Evolutionary conservation across 1,140 invertebrate genomes (phyloP).

Genomic region (Trichogramma pretiosum): DNA sequence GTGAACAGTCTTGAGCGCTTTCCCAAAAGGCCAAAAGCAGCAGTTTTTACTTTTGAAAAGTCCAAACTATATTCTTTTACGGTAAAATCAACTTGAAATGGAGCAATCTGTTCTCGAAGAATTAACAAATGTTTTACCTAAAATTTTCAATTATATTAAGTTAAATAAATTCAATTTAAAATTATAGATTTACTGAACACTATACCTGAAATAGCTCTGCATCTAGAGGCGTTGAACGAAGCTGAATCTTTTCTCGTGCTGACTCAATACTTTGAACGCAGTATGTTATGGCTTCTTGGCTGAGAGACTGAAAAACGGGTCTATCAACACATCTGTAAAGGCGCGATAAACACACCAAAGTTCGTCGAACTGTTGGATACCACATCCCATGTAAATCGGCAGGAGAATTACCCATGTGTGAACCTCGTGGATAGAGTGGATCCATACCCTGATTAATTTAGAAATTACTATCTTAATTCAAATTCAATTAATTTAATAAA

Average conservation of each 20-base stretch:
- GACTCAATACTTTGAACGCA: conserved; percentile 84
- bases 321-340: conserved; percentile 91
- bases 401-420: conserved; percentile 56
- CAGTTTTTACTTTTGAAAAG: conserved; percentile 80
- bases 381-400: conserved; percentile 99
- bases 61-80: conserved; percentile 86
- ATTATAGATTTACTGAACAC: neutral
- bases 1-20: conserved; percentile 81
- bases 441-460: conserved; percentile 25
- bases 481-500: neutral
- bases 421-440: conserved; percentile 29
- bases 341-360: conserved; percentile 88
- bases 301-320: conserved; percentile 90
- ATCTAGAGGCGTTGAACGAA: conserved; percentile 68
- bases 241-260: conserved; percentile 63
- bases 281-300: conserved; percentile 85
- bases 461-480: neutral
- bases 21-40: conserved; percentile 78
- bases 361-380: conserved; percentile 94
- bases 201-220: conserved; percentile 84
- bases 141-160: conserved; percentile 59
- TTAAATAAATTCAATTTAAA: neutral
- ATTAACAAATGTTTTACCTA: conserved; percentile 97
- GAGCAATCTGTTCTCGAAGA: conserved; percentile 92
- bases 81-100: conserved; percentile 94